These are phyloP conservation scores for Pseudomyrmex gracilis DNA, from an alignment of 1,140 invertebrate species.

Conservation along the genomic window DNA sequence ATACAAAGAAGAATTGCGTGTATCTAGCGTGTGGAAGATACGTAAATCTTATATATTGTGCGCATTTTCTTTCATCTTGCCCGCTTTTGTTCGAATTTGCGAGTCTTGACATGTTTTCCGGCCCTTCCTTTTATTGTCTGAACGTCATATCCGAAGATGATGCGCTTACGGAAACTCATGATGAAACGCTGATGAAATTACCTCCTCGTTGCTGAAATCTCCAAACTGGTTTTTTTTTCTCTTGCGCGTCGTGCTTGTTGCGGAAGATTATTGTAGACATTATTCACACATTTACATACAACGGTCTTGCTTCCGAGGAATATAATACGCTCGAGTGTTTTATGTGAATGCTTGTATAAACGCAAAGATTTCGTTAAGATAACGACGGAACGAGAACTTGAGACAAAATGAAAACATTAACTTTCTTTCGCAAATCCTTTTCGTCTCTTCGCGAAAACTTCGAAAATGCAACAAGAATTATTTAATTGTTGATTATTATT, in stretches of 20 bases:
- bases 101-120: slow-evolving; percentile 12
- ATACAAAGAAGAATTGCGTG: background rate
- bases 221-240: slow-evolving; percentile 40
- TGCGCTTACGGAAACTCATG: slow-evolving; percentile 4
- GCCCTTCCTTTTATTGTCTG: slow-evolving; percentile 38
- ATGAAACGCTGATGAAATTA: slow-evolving; percentile 40
- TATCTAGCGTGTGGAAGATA: background rate
- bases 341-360: slow-evolving; percentile 39
- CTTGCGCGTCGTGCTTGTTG: slow-evolving; percentile 3
- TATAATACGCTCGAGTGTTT: slow-evolving; percentile 30
- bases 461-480: too few relatives aligned
- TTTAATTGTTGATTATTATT: too few relatives aligned
- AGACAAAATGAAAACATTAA: background rate
- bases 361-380: background rate
- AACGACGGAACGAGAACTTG: slow-evolving; percentile 4
- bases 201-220: background rate
- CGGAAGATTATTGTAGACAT: slow-evolving; percentile 34
- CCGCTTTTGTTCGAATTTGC: slow-evolving; percentile 32
- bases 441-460: too few relatives aligned
- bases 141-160: slow-evolving; percentile 17
- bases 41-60: background rate
- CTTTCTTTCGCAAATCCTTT: background rate
- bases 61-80: background rate
- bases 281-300: slow-evolving; percentile 33
- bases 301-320: slow-evolving; percentile 11